phyloP scores from a whole-genome alignment of 2,113 vertebrate genomes.

The Peromyscus leucopus region DNA sequence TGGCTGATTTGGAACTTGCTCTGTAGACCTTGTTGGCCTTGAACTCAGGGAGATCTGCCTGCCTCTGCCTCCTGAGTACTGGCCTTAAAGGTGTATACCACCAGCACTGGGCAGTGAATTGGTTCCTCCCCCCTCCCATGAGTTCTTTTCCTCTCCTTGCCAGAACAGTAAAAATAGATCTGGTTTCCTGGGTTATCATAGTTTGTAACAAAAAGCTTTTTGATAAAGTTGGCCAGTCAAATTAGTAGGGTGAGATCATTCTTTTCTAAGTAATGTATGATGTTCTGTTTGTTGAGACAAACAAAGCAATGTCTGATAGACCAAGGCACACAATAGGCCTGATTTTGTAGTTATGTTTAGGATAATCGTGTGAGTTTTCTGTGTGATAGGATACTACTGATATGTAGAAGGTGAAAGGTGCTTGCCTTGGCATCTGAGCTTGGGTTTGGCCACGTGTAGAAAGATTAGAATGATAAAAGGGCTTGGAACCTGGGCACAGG shows the following conservation, averaged over 20 bases:
- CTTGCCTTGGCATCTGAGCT: neutral
- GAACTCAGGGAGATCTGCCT: neutral
- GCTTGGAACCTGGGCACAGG: neutral
- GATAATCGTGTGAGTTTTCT: slow-evolving; percentile 25
- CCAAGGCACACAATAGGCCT: slow-evolving; percentile 5
- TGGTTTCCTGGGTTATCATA: slow-evolving; percentile 65
- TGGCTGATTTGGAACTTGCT: neutral
- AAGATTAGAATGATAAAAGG: neutral
- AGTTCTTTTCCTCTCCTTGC: slow-evolving; percentile 49
- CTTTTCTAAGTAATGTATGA: slow-evolving; percentile 69
- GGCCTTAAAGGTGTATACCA: neutral
- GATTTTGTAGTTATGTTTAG: neutral
- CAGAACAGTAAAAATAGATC: slow-evolving; percentile 55
- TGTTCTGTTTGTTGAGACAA: slow-evolving; percentile 78
- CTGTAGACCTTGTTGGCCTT: too few relatives aligned
- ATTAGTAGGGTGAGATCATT: slow-evolving; percentile 84
- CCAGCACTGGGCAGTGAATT: neutral
- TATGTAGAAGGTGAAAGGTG: slow-evolving; percentile 56
- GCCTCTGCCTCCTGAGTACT: neutral
- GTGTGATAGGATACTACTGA: slow-evolving; percentile 43
- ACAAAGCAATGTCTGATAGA: slow-evolving; percentile 61
- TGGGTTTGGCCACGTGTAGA: neutral
- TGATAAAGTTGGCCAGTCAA: slow-evolving; percentile 75
- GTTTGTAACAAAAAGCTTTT: slow-evolving; percentile 84
- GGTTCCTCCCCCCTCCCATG: neutral